These are phyloP conservation scores for Hymenopus coronatus DNA, from an alignment of 2,888 invertebrate genomes.

Conservation along the genomic window DNA sequence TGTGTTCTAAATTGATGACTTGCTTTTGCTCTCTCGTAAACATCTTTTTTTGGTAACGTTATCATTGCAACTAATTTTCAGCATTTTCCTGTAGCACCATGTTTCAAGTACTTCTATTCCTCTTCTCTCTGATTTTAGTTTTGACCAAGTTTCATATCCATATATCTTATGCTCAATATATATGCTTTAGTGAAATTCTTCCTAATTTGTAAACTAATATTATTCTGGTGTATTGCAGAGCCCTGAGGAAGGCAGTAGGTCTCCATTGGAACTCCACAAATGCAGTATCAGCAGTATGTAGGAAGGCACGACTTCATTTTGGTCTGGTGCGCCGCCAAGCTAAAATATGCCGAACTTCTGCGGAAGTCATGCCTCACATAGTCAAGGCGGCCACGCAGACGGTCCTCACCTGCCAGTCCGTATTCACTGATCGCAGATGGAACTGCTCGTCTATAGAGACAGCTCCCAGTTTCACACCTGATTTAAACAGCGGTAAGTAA, in stretches of 20 bases:
- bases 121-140: too few relatives aligned
- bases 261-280: slow-evolving; percentile 21
- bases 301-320: slow-evolving; percentile 37
- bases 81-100: too few relatives aligned
- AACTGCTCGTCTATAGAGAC: slow-evolving; percentile 74
- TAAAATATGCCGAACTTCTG: slow-evolving; percentile 41
- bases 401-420: slow-evolving; percentile 65
- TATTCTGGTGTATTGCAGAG: slow-evolving; percentile 6
- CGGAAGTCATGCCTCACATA: slow-evolving; percentile 64
- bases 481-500: slow-evolving; percentile 42
- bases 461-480: slow-evolving; percentile 72
- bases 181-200: too few relatives aligned
- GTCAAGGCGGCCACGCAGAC: slow-evolving; percentile 70
- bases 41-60: too few relatives aligned
- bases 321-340: slow-evolving; percentile 38
- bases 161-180: too few relatives aligned
- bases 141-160: too few relatives aligned
- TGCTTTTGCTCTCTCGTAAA: too few relatives aligned
- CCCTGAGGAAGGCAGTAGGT: slow-evolving; percentile 18
- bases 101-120: too few relatives aligned
- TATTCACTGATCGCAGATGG: slow-evolving; percentile 74
- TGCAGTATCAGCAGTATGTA: slow-evolving; percentile 36
- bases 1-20: too few relatives aligned
- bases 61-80: too few relatives aligned
- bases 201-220: too few relatives aligned